Evolutionary conservation across 1,140 invertebrate species (phyloP).

Genomic region (Cydia pomonella): DNA sequence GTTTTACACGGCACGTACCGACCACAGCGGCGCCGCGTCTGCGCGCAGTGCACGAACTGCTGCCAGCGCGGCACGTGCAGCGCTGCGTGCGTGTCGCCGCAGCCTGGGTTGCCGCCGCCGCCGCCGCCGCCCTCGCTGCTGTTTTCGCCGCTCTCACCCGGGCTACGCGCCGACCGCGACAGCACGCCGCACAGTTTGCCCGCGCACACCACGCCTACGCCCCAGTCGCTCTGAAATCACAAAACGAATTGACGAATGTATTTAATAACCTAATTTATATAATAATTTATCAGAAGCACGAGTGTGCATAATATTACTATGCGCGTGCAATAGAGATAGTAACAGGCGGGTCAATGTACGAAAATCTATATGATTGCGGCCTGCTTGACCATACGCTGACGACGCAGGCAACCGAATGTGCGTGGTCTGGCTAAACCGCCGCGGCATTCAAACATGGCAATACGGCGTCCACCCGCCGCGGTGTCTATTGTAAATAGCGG

Average conservation of each 20-base stretch:
- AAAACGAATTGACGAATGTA: not conserved
- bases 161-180: conserved; percentile 42
- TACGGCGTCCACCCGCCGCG: too few species aligned
- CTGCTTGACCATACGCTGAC: too few species aligned
- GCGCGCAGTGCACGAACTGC: conserved; percentile 61
- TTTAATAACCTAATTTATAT: not conserved
- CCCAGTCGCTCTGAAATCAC: conserved; percentile 50
- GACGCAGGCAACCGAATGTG: too few species aligned
- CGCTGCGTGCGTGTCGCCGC: conserved; percentile 51
- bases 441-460: too few species aligned
- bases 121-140: conserved; percentile 10
- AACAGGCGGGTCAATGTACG: too few species aligned
- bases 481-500: too few species aligned
- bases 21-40: conserved; percentile 51
- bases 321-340: too few species aligned
- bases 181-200: conserved; percentile 64
- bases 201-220: conserved; percentile 62
- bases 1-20: conserved; percentile 36
- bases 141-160: conserved; percentile 21
- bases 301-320: too few species aligned
- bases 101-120: conserved; percentile 32
- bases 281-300: not conserved
- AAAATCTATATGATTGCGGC: too few species aligned
- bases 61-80: conserved; percentile 56
- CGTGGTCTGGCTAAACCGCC: too few species aligned